Evolutionary conservation across 2,888 invertebrate species (phyloP).

Genomic region (Drosophila gaucha): DNA sequence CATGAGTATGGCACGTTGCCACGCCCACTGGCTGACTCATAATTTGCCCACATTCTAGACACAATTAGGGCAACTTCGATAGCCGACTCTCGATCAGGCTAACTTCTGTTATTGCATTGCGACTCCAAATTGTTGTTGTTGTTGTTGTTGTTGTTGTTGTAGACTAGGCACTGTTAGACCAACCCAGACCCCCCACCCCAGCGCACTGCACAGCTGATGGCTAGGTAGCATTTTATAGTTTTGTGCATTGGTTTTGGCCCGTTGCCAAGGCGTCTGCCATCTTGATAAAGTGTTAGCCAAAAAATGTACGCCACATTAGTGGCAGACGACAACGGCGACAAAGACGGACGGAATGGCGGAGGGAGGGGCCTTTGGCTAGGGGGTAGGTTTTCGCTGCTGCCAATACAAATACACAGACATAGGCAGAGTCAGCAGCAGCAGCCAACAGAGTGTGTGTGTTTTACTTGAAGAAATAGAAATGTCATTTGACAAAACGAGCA

Average conservation of each 20-base stretch:
- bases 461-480: slow-evolving; percentile 76
- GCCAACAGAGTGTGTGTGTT: slow-evolving; percentile 22
- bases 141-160: not conserved
- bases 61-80: slow-evolving; percentile 47
- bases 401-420: slow-evolving; percentile 40
- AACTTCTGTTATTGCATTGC: slow-evolving; percentile 34
- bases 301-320: slow-evolving; percentile 80
- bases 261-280: slow-evolving; percentile 80
- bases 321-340: slow-evolving; percentile 55
- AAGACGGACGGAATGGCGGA: slow-evolving; percentile 1
- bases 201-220: slow-evolving; percentile 30
- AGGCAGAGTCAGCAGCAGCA: slow-evolving; percentile 17
- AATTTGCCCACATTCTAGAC: not conserved
- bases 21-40: slow-evolving; percentile 48
- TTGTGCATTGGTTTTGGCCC: slow-evolving; percentile 75
- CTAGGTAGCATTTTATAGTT: slow-evolving; percentile 63
- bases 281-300: slow-evolving; percentile 81
- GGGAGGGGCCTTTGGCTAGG: not conserved
- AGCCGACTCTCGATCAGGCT: slow-evolving; percentile 13
- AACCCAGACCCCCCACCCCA: no score
- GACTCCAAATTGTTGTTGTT: slow-evolving; percentile 7
- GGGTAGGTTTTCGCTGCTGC: slow-evolving; percentile 25
- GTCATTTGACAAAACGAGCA: slow-evolving; percentile 71
- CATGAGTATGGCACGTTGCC: slow-evolving; percentile 5
- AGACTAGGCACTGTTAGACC: no score